A percentile compares a stretch with the other conserved stretches of the same genome.
phyloP scores from a whole-genome alignment of 1,140 invertebrate species.

The Eriosoma lanigerum region DNA sequence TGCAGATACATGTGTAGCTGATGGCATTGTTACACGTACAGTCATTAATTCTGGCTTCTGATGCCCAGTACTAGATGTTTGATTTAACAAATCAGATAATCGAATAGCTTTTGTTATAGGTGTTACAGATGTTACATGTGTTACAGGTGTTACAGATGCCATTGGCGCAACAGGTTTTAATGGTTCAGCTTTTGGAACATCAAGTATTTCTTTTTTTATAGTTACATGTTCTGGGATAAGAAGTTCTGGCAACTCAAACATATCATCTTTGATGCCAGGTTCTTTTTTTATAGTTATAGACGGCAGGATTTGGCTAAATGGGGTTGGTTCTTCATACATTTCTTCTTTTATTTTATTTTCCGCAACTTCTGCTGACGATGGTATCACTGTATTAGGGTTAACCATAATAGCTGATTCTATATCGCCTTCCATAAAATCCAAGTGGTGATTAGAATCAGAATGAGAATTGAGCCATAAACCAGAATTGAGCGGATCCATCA shows the following conservation, averaged over 20 bases:
- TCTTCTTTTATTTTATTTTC: slow-evolving; percentile 57
- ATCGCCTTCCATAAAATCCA: slow-evolving; percentile 73
- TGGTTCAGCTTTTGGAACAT: slow-evolving; percentile 57
- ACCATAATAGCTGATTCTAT: slow-evolving; percentile 71
- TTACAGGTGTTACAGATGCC: no score
- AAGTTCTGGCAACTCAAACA: not conserved
- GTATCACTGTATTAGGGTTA: slow-evolving; percentile 74
- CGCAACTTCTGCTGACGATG: slow-evolving; percentile 58
- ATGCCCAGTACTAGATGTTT: slow-evolving; percentile 55
- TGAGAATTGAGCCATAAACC: slow-evolving; percentile 55
- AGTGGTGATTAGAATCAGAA: slow-evolving; percentile 62
- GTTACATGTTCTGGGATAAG: slow-evolving; percentile 55
- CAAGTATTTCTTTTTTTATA: slow-evolving; percentile 2
- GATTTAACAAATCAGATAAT: slow-evolving; percentile 55
- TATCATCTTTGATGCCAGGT: not conserved
- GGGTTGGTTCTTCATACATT: not conserved
- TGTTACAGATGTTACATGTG: no score
- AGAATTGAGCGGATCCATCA: slow-evolving; percentile 47
- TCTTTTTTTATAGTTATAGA: not conserved
- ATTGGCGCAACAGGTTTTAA: slow-evolving; percentile 59
- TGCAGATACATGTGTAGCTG: not conserved
- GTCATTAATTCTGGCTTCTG: slow-evolving; percentile 60
- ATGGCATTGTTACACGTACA: slow-evolving; percentile 59
- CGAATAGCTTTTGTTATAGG: slow-evolving; percentile 59
- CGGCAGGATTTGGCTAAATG: not conserved